Evolutionary conservation across 2,797 vertebrate species (phyloP).

Genomic region (Setipinna tenuifilis): DNA sequence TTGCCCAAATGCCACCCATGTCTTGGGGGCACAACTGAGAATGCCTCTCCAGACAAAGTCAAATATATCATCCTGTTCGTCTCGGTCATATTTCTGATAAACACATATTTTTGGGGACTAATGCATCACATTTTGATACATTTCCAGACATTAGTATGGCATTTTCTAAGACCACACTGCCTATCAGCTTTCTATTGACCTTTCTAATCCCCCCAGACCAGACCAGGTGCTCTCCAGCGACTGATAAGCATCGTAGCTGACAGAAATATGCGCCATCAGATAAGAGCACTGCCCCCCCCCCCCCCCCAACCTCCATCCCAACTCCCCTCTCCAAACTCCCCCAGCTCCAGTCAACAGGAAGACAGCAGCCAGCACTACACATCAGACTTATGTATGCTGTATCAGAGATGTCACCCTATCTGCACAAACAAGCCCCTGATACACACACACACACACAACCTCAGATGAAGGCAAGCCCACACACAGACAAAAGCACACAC

Average conservation of each 20-base stretch:
- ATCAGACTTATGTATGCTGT: not conserved
- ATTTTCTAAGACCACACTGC: slow-evolving; percentile 6
- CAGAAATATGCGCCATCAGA: not conserved
- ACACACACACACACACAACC: not conserved
- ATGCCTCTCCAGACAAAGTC: slow-evolving; percentile 12
- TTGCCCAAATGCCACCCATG: not conserved
- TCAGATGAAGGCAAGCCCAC: too few species aligned
- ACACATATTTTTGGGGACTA: not conserved
- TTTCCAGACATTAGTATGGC: slow-evolving; percentile 12
- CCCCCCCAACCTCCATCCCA: too few species aligned
- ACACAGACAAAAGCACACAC: too few species aligned
- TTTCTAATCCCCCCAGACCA: not conserved
- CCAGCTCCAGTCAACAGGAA: not conserved
- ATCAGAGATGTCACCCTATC: slow-evolving; percentile 16
- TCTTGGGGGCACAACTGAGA: not conserved
- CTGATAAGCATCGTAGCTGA: slow-evolving; percentile 17
- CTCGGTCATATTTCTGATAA: slow-evolving; percentile 4
- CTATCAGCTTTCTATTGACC: not conserved
- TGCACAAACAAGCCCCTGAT: not conserved
- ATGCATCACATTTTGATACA: not conserved
- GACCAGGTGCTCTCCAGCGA: not conserved
- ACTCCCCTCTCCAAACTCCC: not conserved
- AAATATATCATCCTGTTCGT: slow-evolving; percentile 9
- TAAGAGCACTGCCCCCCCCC: too few species aligned
- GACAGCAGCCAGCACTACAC: not conserved